Percentiles rank a stretch among this genome's conserved stretches.
These are phyloP conservation scores for Hesperophylax magnus DNA, from an alignment of 1,140 invertebrate species.

Conservation along the genomic window DNA sequence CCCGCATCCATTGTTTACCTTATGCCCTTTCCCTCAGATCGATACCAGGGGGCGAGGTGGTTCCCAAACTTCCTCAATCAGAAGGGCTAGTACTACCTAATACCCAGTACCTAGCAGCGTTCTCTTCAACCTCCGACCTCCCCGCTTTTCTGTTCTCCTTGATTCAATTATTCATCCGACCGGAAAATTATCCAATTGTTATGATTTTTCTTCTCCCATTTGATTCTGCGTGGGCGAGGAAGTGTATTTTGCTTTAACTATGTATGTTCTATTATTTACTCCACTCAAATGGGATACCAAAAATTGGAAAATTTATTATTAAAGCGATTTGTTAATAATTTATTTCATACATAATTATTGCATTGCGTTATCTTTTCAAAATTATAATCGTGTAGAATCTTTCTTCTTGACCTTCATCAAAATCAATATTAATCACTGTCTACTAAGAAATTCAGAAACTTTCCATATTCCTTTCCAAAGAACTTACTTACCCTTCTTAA, in stretches of 20 bases:
- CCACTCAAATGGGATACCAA: neutral
- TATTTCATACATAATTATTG: too few species aligned
- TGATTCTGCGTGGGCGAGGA: slow-evolving; percentile 43
- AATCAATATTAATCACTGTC: too few species aligned
- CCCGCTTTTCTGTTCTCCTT: slow-evolving; percentile 50
- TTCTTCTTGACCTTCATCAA: too few species aligned
- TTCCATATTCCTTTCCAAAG: too few species aligned
- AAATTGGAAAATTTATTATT: slow-evolving; percentile 9
- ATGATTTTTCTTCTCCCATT: slow-evolving; percentile 57
- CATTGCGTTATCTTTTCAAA: too few species aligned
- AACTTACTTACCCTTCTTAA: too few species aligned
- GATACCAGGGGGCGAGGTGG: slow-evolving; percentile 49
- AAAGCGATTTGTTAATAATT: too few species aligned
- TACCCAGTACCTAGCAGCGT: slow-evolving; percentile 9
- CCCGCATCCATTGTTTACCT: slow-evolving; percentile 58
- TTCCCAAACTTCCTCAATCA: slow-evolving; percentile 50
- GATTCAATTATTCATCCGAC: slow-evolving; percentile 58
- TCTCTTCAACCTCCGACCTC: slow-evolving; percentile 3
- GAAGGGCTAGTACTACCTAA: slow-evolving; percentile 36
- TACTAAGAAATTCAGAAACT: too few species aligned
- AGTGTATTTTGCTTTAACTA: slow-evolving; percentile 4
- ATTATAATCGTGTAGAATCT: too few species aligned
- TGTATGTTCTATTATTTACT: slow-evolving; percentile 1
- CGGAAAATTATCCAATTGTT: slow-evolving; percentile 59
- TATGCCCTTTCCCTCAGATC: slow-evolving; percentile 58